Base-by-base conservation (phyloP, 1,140 invertebrate species). In the Littorina saxatilis region DNA sequence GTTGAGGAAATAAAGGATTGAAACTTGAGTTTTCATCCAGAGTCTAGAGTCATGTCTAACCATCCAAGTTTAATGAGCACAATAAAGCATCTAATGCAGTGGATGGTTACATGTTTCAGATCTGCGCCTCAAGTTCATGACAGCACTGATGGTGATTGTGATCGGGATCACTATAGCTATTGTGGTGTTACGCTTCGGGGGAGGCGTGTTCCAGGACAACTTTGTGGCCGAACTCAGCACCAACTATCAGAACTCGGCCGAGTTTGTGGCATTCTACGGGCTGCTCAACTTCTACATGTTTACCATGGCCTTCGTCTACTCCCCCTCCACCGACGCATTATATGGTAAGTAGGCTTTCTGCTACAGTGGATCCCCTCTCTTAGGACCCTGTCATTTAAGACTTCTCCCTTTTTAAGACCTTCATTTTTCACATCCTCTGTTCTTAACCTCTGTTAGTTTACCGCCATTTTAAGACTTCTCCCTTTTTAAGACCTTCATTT, bases 231-330 rank as follows among this genome's bases (percentile, higher is more conserved):
- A 96, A 76, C 93, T 98, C 13, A 95, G 95, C 3, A 97, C 96
- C 61, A 96, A 96, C 90, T 97, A 98, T 91, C 95, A 96, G 80
- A 98, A 96, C 82, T 98, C 97, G 0, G 96, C 96, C 2, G 96
- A 98, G 88, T 99, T 98, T 93, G 97, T 99, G 95, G 96, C 97
- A 5, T 96, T 98, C 85, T 99, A 99, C 92, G 97, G 97, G n/a
- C 94, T 99, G 39, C 93, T 98, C 2, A 99, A 99, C 93, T 97
- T 98, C 91, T 98, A 98, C 91, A 91, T 99, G 58, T 98, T 97
- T 91, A 96, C 96, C 0, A 96, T 99, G 95, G 96, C 97, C 2
- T 99, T 98, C 92, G 96, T 99, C 9, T 99, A 99, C 91, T 97
- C 98, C 0, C 97, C 98, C 0, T 95, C 95, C 17, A 94, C 94